Evolutionary conservation across 2,113 vertebrate genomes (phyloP).

Genomic region (Trichechus manatus): DNA sequence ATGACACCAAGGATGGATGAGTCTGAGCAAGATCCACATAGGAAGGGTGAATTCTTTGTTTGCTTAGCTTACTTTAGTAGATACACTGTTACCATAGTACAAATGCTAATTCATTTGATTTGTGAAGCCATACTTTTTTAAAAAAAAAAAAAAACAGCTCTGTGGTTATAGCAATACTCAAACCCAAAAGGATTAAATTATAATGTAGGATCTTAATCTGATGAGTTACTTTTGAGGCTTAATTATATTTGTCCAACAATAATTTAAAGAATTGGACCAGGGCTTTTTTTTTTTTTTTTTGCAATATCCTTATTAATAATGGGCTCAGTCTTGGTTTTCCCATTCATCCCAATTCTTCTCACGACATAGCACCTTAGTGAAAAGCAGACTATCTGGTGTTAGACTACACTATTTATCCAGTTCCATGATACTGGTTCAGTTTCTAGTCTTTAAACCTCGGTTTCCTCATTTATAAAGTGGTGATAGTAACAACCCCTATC

Average conservation of each 20-base stretch:
- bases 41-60: slow-evolving; percentile 7
- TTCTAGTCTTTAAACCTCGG: background rate
- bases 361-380: background rate
- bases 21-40: background rate
- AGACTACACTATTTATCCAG: background rate
- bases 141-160: background rate
- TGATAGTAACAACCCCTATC: background rate
- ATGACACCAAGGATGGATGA: background rate
- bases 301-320: slow-evolving; percentile 20
- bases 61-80: background rate
- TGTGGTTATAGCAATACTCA: slow-evolving; percentile 6
- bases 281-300: background rate
- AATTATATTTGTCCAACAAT: slow-evolving; percentile 71
- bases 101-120: slow-evolving; percentile 52
- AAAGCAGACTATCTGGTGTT: background rate
- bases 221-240: slow-evolving; percentile 64
- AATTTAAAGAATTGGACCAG: slow-evolving; percentile 67
- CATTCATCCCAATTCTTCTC: background rate
- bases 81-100: background rate
- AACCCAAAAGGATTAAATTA: slow-evolving; percentile 68
- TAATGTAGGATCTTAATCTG: slow-evolving; percentile 58
- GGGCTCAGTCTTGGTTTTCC: background rate
- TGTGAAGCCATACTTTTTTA: background rate
- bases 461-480: background rate
- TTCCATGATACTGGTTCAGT: background rate